Evolutionary conservation across 2,888 invertebrate genomes (phyloP).

Genomic region (Lepidochrysops patricia): DNA sequence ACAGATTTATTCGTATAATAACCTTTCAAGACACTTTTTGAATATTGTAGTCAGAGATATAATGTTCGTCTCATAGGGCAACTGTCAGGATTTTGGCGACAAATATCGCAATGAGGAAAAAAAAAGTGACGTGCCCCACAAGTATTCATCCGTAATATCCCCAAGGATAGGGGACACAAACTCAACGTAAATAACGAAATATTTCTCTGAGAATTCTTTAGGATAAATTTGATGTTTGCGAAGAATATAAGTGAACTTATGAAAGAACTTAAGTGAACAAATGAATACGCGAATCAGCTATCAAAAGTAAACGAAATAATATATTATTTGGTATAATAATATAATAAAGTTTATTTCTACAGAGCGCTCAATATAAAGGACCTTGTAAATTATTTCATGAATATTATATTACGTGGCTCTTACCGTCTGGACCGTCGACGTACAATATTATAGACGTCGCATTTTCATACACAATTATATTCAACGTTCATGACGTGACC

Average conservation of each 20-base stretch:
- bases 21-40: too few species aligned
- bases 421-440: neutral
- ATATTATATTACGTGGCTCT: neutral
- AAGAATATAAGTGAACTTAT: too few species aligned
- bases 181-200: neutral
- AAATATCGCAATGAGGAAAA: neutral
- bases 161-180: neutral
- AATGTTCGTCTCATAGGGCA: neutral
- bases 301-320: neutral
- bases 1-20: too few species aligned
- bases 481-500: too few species aligned
- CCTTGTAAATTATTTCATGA: constrained; percentile 1
- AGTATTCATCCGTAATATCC: neutral
- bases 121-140: neutral
- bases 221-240: neutral
- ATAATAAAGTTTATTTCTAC: neutral
- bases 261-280: too few species aligned
- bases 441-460: neutral
- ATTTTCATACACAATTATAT: neutral
- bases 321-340: neutral
- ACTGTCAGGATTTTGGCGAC: neutral
- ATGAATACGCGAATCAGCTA: neutral
- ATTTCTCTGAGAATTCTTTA: neutral
- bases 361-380: neutral
- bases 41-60: neutral